Evolutionary conservation across 2,888 invertebrate genomes (phyloP).

Genomic region (Cerastis leucographa): DNA sequence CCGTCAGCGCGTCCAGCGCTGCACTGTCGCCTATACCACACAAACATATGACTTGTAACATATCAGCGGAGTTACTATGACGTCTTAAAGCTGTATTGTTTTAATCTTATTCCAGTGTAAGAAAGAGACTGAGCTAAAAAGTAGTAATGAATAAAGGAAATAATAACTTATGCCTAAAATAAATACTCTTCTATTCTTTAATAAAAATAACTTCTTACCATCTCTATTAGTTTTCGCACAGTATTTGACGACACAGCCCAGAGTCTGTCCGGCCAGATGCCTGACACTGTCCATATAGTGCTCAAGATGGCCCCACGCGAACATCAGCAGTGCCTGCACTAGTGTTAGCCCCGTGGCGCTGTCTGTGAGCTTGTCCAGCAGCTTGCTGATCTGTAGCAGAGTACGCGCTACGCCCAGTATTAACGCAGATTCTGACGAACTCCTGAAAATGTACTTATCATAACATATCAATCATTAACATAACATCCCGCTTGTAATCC

Average conservation of each 20-base stretch:
- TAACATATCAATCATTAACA: not conserved
- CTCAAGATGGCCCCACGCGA: slow-evolving; percentile 91
- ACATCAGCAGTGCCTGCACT: slow-evolving; percentile 74
- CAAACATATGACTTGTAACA: not conserved
- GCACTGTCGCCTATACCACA: slow-evolving; percentile 69
- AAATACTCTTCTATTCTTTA: too few relatives aligned
- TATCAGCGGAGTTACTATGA: not conserved
- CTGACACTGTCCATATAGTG: slow-evolving; percentile 92
- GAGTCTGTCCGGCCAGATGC: slow-evolving; percentile 89
- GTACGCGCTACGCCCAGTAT: slow-evolving; percentile 80
- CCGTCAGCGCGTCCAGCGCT: slow-evolving; percentile 74
- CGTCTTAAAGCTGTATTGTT: too few relatives aligned
- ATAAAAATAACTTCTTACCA: slow-evolving; percentile 73
- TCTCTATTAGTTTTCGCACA: slow-evolving; percentile 71
- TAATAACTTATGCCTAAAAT: too few relatives aligned
- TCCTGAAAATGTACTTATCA: slow-evolving; percentile 71
- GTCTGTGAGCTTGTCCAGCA: slow-evolving; percentile 58
- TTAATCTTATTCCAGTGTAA: too few relatives aligned
- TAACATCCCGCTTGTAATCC: not conserved
- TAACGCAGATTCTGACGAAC: slow-evolving; percentile 79
- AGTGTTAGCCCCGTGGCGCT: slow-evolving; percentile 59
- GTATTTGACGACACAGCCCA: slow-evolving; percentile 76
- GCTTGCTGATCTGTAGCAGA: slow-evolving; percentile 77
- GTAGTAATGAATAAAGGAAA: too few relatives aligned
- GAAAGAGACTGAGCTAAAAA: too few relatives aligned